Evolutionary conservation across 2,888 invertebrate genomes (phyloP), one percentile per base, ranked within the genome.

Genomic region (Anoncus sp.): DNA sequence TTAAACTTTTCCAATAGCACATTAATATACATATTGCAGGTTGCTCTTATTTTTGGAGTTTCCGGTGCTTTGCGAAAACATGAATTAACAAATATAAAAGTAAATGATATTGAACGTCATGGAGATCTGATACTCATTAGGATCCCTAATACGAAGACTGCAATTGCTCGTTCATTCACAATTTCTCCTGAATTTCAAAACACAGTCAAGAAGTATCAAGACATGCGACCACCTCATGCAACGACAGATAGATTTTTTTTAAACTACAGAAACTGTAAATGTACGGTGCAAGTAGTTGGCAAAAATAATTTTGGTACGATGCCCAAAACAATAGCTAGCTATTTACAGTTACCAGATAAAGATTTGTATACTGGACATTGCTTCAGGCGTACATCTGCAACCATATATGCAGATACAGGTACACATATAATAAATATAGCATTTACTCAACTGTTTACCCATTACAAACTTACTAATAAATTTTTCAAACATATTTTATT

Each of bases 361-460:
- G 81, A 83, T 45, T 49, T 24, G 22, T 85, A 81, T 62, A 83
- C 83, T 4, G 82, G 83, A 27, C 79, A 84, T 35, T 31, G 31
- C 31, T 83, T 84, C 45, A 72, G 83, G 40, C 67, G 82, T 12
- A 79, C 80, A n/a, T 82, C 81, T 14, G 81, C 79, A 9, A 79
- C 82, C 14, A 62, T 81, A 51, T 62, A 5, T 31, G 31, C 31
- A 31, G 31, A 31, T 31, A 31, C 31, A 5, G 31, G 31, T 31
- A 31, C 31, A 31, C 31, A 31, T 31, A 31, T 31, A 31, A 31
- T 31, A 31, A 31, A 31, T 31, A 31, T 31, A 7, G 31, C 7
- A 31, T 3, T 31, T 31, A 3, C 7, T 31, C 31, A 31, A 31
- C 31, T 31, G 3, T 31, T 31, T 31, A 31, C 31, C 7, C 7